Evolutionary conservation across 2,888 invertebrate species (phyloP).

Genomic region (Sisyra terminalis): DNA sequence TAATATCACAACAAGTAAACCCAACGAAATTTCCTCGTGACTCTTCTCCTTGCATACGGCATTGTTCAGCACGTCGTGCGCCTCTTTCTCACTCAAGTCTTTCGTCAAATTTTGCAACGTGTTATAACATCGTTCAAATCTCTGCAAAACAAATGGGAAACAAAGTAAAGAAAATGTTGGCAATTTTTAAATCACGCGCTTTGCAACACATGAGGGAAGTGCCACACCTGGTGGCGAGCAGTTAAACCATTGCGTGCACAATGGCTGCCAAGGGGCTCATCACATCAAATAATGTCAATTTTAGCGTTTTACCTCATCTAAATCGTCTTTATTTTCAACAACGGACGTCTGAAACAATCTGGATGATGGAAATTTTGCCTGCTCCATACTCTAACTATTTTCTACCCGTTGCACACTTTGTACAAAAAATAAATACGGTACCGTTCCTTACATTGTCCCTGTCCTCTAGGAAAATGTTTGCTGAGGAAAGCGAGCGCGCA

Average conservation of each 20-base stretch:
- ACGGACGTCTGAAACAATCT: constrained; percentile 67
- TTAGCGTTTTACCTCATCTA: constrained; percentile 64
- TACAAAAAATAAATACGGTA: constrained; percentile 36
- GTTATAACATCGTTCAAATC: constrained; percentile 72
- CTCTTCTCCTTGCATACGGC: constrained; percentile 75
- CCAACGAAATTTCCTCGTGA: constrained; percentile 87
- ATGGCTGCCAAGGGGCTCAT: constrained; percentile 37
- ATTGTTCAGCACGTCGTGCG: constrained; percentile 80
- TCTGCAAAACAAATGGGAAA: constrained; percentile 41
- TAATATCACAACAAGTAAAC: constrained; percentile 75
- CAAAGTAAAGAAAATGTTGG: constrained; percentile 31
- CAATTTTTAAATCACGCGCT: constrained; percentile 12
- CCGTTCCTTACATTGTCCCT: constrained; percentile 44
- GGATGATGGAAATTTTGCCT: constrained; percentile 40
- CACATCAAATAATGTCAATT: constrained; percentile 26
- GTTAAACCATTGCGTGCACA: constrained; percentile 27
- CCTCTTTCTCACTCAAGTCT: constrained; percentile 83
- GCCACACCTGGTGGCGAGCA: constrained; percentile 21
- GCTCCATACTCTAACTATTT: constrained; percentile 36
- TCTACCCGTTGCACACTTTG: constrained; percentile 36
- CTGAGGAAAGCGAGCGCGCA: constrained; percentile 29
- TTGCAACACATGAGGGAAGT: constrained; percentile 17
- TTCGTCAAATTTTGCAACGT: constrained; percentile 60
- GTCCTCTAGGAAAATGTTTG: constrained; percentile 28
- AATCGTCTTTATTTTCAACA: constrained; percentile 79